These are phyloP conservation scores for Helicoverpa assulta DNA, from an alignment of 2,888 invertebrate species.

Conservation along the genomic window DNA sequence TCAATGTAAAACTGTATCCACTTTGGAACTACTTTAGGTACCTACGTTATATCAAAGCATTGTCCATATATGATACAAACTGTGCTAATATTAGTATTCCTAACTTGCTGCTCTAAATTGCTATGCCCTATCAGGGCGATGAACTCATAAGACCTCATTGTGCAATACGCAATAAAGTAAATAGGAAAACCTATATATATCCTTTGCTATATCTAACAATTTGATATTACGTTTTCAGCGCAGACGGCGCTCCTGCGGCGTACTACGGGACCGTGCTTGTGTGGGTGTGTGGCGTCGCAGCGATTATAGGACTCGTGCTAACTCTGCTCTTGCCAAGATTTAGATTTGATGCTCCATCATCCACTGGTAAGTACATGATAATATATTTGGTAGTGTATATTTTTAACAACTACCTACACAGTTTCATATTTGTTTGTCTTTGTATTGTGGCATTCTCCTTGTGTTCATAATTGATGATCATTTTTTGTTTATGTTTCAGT, in stretches of 20 bases:
- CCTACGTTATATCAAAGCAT: no score
- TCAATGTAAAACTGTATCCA: neutral
- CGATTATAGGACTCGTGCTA: slow-evolving; percentile 74
- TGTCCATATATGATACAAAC: no score
- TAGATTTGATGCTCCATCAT: slow-evolving; percentile 59
- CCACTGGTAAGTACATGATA: slow-evolving; percentile 65
- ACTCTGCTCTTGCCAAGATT: slow-evolving; percentile 78
- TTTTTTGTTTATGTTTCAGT: slow-evolving; percentile 62
- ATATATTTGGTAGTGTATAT: no score
- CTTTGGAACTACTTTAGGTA: neutral
- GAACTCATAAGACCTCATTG: no score
- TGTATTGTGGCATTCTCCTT: no score
- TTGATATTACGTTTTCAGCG: slow-evolving; percentile 65
- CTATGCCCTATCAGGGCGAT: no score
- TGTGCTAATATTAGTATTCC: no score
- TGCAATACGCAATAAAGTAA: neutral
- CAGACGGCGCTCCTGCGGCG: slow-evolving; percentile 73
- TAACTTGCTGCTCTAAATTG: no score
- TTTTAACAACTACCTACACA: no score
- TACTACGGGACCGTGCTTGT: slow-evolving; percentile 82
- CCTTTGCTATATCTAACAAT: slow-evolving; percentile 5
- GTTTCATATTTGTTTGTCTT: no score
- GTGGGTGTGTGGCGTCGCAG: slow-evolving; percentile 82
- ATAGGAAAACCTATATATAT: neutral
- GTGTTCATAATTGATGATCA: neutral